Evolutionary conservation across 2,888 invertebrate species (phyloP).

Genomic region (Gymnosoma rotundatum): DNA sequence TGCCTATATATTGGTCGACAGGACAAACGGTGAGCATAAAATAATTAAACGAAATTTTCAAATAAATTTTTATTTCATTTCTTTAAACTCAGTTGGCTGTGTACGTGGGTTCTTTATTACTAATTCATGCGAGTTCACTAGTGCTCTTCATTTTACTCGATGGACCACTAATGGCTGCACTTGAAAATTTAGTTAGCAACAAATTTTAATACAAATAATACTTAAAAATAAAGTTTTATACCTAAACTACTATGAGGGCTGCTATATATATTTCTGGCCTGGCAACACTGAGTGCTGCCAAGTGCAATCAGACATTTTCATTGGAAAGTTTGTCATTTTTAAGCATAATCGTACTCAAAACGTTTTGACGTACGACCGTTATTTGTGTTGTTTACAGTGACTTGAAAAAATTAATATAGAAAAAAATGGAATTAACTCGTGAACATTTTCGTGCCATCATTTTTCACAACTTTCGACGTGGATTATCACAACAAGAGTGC

Average conservation of each 20-base stretch:
- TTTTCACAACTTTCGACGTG: too few species aligned
- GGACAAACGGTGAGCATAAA: slow-evolving; percentile 83
- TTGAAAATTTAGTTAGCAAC: slow-evolving; percentile 49
- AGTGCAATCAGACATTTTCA: too few species aligned
- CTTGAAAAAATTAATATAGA: too few species aligned
- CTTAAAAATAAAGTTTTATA: not conserved
- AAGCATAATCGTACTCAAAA: too few species aligned
- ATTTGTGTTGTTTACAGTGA: too few species aligned
- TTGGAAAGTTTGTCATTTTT: too few species aligned
- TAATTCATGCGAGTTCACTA: slow-evolving; percentile 82
- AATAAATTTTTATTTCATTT: not conserved
- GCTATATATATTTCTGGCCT: too few species aligned
- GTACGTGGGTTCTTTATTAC: slow-evolving; percentile 83
- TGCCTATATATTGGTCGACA: slow-evolving; percentile 82
- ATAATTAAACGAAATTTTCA: not conserved
- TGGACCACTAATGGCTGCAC: slow-evolving; percentile 82
- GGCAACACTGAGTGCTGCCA: too few species aligned
- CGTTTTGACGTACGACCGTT: too few species aligned
- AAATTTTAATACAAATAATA: slow-evolving; percentile 11
- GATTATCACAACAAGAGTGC: too few species aligned
- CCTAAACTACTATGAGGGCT: not conserved
- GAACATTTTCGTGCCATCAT: too few species aligned
- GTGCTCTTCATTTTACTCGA: slow-evolving; percentile 84
- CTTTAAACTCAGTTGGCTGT: slow-evolving; percentile 82
- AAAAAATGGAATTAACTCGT: too few species aligned